These are phyloP conservation scores for Psilopsiagon aymara DNA, from an alignment of 2,113 vertebrate species.

Conservation along the genomic window DNA sequence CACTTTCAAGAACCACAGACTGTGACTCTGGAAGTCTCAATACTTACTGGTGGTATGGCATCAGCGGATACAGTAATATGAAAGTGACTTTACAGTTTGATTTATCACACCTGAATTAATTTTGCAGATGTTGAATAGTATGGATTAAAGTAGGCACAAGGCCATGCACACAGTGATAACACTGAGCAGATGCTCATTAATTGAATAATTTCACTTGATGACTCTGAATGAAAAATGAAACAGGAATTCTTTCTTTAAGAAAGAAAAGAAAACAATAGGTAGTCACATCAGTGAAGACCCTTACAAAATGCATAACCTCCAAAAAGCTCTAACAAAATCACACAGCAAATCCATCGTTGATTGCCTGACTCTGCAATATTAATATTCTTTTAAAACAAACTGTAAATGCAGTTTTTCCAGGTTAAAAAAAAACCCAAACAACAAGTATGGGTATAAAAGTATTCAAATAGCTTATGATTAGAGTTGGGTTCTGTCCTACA, in stretches of 20 bases:
- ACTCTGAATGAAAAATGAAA: not conserved
- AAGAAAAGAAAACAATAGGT: not conserved
- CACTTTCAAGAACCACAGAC: not conserved
- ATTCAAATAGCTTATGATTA: not conserved
- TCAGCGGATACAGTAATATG: not conserved
- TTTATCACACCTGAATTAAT: not conserved
- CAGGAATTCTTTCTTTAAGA: not conserved
- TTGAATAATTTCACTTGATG: not conserved
- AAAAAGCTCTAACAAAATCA: not conserved
- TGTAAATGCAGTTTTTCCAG: not conserved
- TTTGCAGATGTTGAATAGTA: not conserved
- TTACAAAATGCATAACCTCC: not conserved
- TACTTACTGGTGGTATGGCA: not conserved
- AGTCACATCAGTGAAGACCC: not conserved
- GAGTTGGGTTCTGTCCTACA: not conserved
- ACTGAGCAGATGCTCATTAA: not conserved
- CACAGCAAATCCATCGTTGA: not conserved
- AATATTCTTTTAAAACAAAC: not conserved
- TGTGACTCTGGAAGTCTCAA: not conserved
- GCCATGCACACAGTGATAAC: not conserved
- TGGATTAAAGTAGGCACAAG: not conserved
- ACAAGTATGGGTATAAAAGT: not conserved
- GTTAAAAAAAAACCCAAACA: not conserved
- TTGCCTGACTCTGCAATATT: not conserved
- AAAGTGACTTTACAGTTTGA: not conserved